Base-by-base conservation (phyloP, 2,797 vertebrate species). In the Squalus acanthias region DNA sequence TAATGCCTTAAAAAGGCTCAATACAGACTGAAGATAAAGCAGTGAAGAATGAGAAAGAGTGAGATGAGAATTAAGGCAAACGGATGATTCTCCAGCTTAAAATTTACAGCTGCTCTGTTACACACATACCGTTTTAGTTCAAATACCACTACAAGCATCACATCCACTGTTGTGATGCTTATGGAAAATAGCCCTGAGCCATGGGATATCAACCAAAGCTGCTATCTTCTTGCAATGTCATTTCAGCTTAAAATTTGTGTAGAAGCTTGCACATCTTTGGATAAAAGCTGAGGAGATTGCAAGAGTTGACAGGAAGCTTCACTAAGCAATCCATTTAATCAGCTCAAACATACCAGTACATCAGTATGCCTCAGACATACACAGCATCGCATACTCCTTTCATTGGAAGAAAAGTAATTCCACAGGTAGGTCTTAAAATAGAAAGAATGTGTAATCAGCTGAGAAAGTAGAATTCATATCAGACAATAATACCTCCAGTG, bases 281-380 rank as follows among this genome's bases (percentile, higher is more conserved):
- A 57, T 74, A 74, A 53, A 74, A 95, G 69, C 94, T 53, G 69
- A 95, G 94, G 94, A 95, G 69, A 95, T 95, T 72, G 94, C 46
- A 74, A 95, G 94, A 26, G 50, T 57, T 95, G 94, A 95, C 69
- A 95, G 50, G 94, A 95, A 95, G 94, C 94, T 95, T 95, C 69
- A 95, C 46, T 72, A 50, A 33, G 94, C 17, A 57, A 74, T 74
- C 94, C 67, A 95, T 74, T 95, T 95, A 95, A 95, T 95, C 67
- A 95, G 4, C 50, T 53, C 69, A 95, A 95, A 95, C 69, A 74
- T 53, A 57, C 69, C 46, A 33, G 69, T 74, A 57, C 39, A 93
- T 69, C 91, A 93, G 91, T 69, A 93, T 69, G n/a, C 65, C n/a
- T 93, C 91, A 93, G 91, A 3, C 65, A 93, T 93, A 69, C 22